These are phyloP conservation scores for Indicator maculatus DNA, from an alignment of 2,113 vertebrate species.

Conservation along the genomic window DNA sequence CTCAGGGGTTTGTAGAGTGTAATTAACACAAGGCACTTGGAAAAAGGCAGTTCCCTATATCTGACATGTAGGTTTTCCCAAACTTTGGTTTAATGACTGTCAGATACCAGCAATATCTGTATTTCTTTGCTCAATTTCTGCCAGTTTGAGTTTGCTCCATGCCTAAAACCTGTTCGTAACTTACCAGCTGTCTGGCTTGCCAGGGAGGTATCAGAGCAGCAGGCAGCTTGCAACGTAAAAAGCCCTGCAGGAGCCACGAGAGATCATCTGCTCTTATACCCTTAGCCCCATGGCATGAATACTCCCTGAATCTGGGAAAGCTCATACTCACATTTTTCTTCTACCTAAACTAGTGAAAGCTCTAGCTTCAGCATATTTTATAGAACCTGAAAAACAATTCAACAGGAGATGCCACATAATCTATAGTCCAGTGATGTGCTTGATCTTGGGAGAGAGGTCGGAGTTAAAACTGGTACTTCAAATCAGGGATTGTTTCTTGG, in stretches of 20 bases:
- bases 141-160: neutral
- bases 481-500: neutral
- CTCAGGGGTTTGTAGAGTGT: neutral
- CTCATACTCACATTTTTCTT: neutral
- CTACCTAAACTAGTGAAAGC: neutral
- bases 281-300: neutral
- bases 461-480: neutral
- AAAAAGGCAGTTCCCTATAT: neutral
- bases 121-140: neutral
- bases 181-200: neutral
- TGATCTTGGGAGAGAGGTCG: rapidly evolving
- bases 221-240: neutral
- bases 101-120: neutral
- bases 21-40: neutral
- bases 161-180: neutral
- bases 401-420: rapidly evolving
- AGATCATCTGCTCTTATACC: neutral
- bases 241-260: neutral
- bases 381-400: neutral
- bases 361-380: neutral
- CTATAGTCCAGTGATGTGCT: neutral
- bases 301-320: neutral
- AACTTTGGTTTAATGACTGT: neutral
- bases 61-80: neutral
- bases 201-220: neutral